These are phyloP conservation scores for Phymanthus crucifer DNA, from an alignment of 92 coral and sea anemone species.

Conservation along the genomic window DNA sequence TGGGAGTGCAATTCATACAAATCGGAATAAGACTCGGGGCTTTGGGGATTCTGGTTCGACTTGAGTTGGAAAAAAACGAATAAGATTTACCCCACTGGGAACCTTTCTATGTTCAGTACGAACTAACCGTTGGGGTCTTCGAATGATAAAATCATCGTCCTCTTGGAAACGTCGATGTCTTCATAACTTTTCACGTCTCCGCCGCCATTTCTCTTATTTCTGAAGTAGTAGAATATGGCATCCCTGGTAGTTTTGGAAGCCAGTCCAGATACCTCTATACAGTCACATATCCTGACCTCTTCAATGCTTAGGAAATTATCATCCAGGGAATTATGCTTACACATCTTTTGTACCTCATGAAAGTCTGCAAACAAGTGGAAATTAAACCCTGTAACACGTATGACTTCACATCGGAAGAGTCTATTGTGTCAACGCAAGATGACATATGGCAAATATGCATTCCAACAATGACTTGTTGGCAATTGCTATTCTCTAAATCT, in stretches of 20 bases:
- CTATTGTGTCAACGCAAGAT: no score
- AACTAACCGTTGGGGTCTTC: constrained; percentile 54
- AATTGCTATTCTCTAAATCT: no score
- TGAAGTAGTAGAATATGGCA: constrained; percentile 50
- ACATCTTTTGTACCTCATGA: constrained; percentile 18
- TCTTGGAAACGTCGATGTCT: constrained; percentile 13
- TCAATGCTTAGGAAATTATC: constrained; percentile 33
- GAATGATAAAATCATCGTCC: constrained; percentile 51
- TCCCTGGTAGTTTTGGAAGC: constrained; percentile 43
- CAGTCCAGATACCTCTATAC: constrained; percentile 53
- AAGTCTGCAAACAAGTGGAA: constrained; percentile 1
- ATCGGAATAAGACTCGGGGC: no score
- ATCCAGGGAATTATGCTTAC: constrained; percentile 35
- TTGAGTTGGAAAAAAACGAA: no score
- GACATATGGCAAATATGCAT: no score
- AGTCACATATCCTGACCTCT: constrained; percentile 47
- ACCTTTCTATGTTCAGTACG: neutral
- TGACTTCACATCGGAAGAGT: no score
- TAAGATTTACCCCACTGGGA: neutral
- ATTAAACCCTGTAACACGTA: no score
- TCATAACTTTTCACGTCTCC: constrained; percentile 56
- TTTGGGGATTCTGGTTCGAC: no score
- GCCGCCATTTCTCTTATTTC: constrained; percentile 50
- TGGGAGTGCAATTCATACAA: no score
- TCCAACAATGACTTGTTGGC: no score